Evolutionary conservation across 2,888 invertebrate genomes (phyloP), one percentile per base, ranked within the genome.

Genomic region (Gandaritis pyraliata): DNA sequence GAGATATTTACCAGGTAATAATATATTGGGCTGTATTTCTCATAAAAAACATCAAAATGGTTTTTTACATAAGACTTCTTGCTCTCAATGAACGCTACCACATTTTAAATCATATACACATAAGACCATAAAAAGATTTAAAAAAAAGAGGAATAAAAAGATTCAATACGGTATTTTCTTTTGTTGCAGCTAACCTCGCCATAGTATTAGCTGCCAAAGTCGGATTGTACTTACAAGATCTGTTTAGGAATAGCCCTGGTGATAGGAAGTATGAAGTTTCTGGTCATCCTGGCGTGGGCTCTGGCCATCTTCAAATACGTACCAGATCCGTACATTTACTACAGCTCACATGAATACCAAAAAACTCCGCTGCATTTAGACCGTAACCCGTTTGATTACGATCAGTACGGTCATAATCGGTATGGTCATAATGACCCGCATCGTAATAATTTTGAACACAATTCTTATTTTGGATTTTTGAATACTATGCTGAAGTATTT

Each of bases 171-270:
- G 13, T 41, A 18, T 41, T 73, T 80, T 80, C 75, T 73, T 88
- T 83, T 89, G 86, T 90, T 90, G 60, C 91, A 91, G 91, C 85
- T 75, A 81, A 90, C 70, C 78, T 90, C 61, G 83, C 81, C 64
- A 84, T 89, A 61, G 53, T 87, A 60, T 65, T 87, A 61, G 88
- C 86, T 53, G 85, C 83, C 38, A 88, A 88, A 81, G 78, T 86
- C 62, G 91, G 90, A 39, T 79, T 91, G 23, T 78, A 76, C n/a
- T n/a, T n/a, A n/a, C 78, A 91, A 90, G 79, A 80, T 90, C 56
- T 69, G 84, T 58, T 64, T 89, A 66, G 89, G 81, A 58, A 87
- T 90, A 64, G 86, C 77, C 0, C 58, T 86, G 5, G 76, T 85
- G 6, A 64, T 89, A 45, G 82, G 81, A 7, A 74, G 74, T 36